Conservation (phyloP, 2,797 vertebrate genomes). For the Apogon talboti region DNA sequence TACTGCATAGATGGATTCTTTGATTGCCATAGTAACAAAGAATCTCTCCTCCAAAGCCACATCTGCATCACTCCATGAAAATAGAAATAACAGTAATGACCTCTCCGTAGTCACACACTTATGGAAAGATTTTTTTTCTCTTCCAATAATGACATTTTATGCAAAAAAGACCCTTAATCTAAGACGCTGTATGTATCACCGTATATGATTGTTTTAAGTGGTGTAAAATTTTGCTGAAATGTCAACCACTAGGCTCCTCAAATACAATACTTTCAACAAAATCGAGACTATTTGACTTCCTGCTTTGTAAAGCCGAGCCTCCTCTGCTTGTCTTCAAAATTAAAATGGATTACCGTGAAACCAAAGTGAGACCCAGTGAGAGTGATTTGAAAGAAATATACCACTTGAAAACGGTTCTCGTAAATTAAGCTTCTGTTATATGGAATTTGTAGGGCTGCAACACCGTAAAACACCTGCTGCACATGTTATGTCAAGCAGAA, state of each 20-base stretch:
- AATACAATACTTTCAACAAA: not conserved
- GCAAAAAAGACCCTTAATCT: not conserved
- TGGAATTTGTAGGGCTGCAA: too few relatives aligned
- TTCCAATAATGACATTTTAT: not conserved
- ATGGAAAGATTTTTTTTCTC: not conserved
- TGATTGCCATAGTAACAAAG: conserved; percentile 59
- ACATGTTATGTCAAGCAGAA: too few relatives aligned
- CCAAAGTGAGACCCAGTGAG: too few relatives aligned
- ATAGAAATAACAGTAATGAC: conserved; percentile 4
- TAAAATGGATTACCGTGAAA: too few relatives aligned
- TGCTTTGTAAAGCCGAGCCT: too few relatives aligned
- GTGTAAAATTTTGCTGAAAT: not conserved
- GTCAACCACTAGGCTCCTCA: not conserved
- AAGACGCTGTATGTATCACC: not conserved
- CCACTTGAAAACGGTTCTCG: too few relatives aligned
- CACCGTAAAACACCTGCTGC: too few relatives aligned
- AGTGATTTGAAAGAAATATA: too few relatives aligned
- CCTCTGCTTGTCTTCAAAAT: too few relatives aligned
- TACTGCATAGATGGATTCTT: conserved; percentile 17
- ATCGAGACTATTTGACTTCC: not conserved
- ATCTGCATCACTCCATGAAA: conserved; percentile 20
- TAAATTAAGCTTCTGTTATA: too few relatives aligned
- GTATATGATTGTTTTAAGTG: not conserved
- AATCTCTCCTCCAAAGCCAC: conserved; percentile 29
- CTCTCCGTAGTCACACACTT: not conserved